Evolutionary conservation across 2,113 vertebrate genomes (phyloP), one percentile per base, ranked within the genome.

Genomic region (Cyphomyrus discorhynchus): DNA sequence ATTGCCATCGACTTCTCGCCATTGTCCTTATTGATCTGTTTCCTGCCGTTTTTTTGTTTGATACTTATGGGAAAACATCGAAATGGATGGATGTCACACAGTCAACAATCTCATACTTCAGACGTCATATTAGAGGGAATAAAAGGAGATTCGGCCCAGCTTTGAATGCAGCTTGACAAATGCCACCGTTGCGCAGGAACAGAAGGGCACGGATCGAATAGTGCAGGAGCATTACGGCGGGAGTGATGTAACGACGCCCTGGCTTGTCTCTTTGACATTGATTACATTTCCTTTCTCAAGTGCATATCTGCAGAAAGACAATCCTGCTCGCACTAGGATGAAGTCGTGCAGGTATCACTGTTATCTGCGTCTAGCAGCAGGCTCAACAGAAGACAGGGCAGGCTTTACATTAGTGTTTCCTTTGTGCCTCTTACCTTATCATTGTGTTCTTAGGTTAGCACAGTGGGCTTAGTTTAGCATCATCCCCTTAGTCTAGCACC

Each of bases 81-180:
- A n/a, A 50, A 83, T 80, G 35, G 46, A 50, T 31, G 35, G 90
- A 56, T 91, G 91, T 92, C 90, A 91, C 82, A 93, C 92, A 89
- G 13, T 87, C 88, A 94, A 86, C 83, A 80, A 87, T 90, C 87
- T 93, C 93, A 95, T 93, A 91, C 58, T 70, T 86, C 90, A 91
- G 93, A 91, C 91, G 88, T 86, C 15, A 90, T 90, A 93, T 91
- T 90, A 92, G 90, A 93, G 90, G 84, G 82, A 82, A 86, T 83
- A 91, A 92, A 92, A 42, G 91, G 39, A 86, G 92, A 91, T 89
- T 66, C 88, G 89, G 88, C 92, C 92, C 92, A 89, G 58, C 89
- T 89, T 94, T 94, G 91, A 94, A 93, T 93, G 83, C 11, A 35
- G 84, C 91, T 91, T 93, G 91, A 95, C 93, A 93, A 93, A 94